These are phyloP conservation scores for Drosophila santomea DNA, from an alignment of 1,140 invertebrate genomes.

Conservation along the genomic window DNA sequence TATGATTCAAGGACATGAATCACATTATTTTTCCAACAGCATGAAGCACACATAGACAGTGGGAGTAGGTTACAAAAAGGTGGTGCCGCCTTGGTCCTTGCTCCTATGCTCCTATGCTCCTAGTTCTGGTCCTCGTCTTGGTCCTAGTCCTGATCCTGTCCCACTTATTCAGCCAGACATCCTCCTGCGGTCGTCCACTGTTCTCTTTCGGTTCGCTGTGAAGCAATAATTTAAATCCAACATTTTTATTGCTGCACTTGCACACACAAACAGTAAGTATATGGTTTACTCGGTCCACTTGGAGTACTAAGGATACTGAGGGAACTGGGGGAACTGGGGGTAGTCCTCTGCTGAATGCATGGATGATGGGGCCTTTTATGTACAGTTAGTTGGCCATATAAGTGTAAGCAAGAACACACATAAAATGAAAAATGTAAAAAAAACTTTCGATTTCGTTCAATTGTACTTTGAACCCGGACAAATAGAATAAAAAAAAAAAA, in stretches of 20 bases:
- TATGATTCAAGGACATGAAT: constrained; percentile 83
- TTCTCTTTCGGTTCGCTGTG: constrained; percentile 67
- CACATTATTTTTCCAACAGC: constrained; percentile 81
- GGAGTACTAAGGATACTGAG: too few species aligned
- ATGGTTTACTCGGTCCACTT: background rate
- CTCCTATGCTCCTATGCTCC: too few species aligned
- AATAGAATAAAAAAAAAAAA: constrained; percentile 64
- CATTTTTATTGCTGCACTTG: constrained; percentile 79
- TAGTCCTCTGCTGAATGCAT: constrained; percentile 5
- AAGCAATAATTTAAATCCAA: constrained; percentile 81
- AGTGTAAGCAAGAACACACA: constrained; percentile 37
- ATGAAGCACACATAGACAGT: constrained; percentile 72
- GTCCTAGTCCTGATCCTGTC: constrained; percentile 7
- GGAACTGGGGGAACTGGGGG: too few species aligned
- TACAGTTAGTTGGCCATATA: constrained; percentile 47
- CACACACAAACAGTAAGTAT: constrained; percentile 56
- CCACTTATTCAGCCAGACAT: constrained; percentile 41
- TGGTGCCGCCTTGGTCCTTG: constrained; percentile 8
- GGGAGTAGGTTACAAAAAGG: constrained; percentile 64
- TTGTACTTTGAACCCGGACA: constrained; percentile 76
- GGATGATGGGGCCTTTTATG: constrained; percentile 34
- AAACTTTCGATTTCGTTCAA: constrained; percentile 80
- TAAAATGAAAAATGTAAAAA: constrained; percentile 49
- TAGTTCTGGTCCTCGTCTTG: background rate
- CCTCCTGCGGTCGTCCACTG: constrained; percentile 62